Conservation (phyloP, 2,888 invertebrate species). For the Hermaeophaga mercurialis region DNA sequence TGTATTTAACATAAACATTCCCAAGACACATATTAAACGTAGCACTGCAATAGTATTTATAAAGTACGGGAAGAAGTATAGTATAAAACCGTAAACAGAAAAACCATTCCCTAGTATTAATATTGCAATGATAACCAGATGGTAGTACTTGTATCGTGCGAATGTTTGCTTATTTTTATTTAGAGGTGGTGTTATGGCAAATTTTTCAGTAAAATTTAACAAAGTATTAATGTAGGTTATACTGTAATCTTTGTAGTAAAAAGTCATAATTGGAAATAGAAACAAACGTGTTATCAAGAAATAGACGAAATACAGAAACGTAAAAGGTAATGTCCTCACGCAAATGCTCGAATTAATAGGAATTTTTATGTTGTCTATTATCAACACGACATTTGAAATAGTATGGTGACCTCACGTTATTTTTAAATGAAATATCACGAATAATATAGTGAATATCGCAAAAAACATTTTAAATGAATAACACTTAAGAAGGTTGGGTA, state of each 20-base stretch:
- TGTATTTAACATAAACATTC: conserved; percentile 12
- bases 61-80: conserved; percentile 18
- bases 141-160: conserved; percentile 22
- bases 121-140: conserved; percentile 12
- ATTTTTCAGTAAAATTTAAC: conserved; percentile 28
- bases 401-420: too few relatives aligned
- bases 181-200: conserved; percentile 27
- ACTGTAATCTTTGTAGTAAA: conserved; percentile 20
- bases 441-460: too few relatives aligned
- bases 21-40: conserved; percentile 18
- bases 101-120: conserved; percentile 16
- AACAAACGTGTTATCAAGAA: neutral
- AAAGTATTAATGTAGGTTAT: conserved; percentile 26
- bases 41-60: conserved; percentile 20
- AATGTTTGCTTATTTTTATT: conserved; percentile 19
- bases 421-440: too few relatives aligned
- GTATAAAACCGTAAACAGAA: conserved; percentile 22
- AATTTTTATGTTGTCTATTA: neutral
- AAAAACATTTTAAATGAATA: too few relatives aligned
- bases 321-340: neutral
- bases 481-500: too few relatives aligned
- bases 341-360: neutral
- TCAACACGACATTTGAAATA: neutral
- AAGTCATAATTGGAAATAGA: conserved; percentile 17
- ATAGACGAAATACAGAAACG: neutral